Evolutionary conservation across 2,888 invertebrate species (phyloP), one percentile per base, ranked within the genome.

Genomic region (Oegoconia quadripuncta): DNA sequence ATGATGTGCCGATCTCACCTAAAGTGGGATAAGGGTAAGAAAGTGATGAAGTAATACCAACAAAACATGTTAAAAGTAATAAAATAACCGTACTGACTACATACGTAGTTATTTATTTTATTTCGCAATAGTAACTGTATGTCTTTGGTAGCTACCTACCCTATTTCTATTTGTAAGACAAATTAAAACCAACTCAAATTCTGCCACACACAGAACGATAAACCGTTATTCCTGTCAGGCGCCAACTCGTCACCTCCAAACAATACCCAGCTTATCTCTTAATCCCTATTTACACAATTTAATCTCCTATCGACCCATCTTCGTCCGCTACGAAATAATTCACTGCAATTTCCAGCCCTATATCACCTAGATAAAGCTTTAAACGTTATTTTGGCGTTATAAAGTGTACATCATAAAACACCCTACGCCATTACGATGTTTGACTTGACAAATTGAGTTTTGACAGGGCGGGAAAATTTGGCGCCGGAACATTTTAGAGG

Each of bases 251-350:
- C 77, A 78, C 71, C 59, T 49, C 56, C 69, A 73, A 72, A 83
- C 83, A 84, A 84, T 74, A 56, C 59, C 52, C 48, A 41, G 78
- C 78, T 84, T 83, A 86, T 79, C 84, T 82, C 67, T 70, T 84
- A 87, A 87, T 86, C 86, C 83, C 68, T 86, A 75, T 84, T 87
- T 84, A 84, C 81, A 83, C 84, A 84, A 80, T 78, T 83, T 84
- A 84, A 84, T 84, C 84, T 72, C 52, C 50, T 40, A 55, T 50
- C 52, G 43, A 56, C 51, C 55, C 67, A 64, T 61, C 59, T 48
- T 54, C 54, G 42, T 41, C 44, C 46, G 38, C 39, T 44, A 16
- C 33, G 37, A 37, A 37, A 23, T 35, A 32, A 23, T 20, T 42
- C 39, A 25, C 45, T 51, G 45, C 64, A 50, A 81, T 61, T 74